Evolutionary conservation across 2,888 invertebrate genomes (phyloP).

Genomic region (Phaedon cochleariae): DNA sequence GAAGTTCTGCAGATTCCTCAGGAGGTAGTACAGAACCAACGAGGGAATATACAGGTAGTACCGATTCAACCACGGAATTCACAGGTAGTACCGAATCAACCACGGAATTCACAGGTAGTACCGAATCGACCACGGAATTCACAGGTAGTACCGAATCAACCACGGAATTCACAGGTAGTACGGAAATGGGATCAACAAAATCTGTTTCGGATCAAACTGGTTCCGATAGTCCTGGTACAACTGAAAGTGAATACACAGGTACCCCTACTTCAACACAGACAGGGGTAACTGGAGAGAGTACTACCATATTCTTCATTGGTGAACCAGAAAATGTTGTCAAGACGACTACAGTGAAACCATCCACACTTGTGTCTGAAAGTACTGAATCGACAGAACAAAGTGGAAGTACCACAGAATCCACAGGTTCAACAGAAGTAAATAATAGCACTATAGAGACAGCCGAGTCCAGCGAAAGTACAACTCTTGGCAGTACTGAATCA

Average conservation of each 20-base stretch:
- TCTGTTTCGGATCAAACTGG: conserved; percentile 3
- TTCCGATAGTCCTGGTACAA: background rate
- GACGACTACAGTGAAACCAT: too few relatives aligned
- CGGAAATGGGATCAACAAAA: conserved; percentile 23
- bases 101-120: too few relatives aligned
- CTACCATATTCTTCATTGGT: too few relatives aligned
- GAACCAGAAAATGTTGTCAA: too few relatives aligned
- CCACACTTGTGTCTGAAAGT: conserved; percentile 21
- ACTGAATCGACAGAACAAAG: conserved; percentile 36
- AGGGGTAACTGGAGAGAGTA: too few relatives aligned
- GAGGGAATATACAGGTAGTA: conserved; percentile 24
- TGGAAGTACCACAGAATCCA: conserved; percentile 41
- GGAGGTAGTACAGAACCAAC: background rate
- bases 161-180: conserved; percentile 25
- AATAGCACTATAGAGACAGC: conserved; percentile 37
- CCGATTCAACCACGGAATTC: too few relatives aligned
- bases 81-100: too few relatives aligned
- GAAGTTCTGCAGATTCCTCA: conserved; percentile 26
- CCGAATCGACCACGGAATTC: too few relatives aligned
- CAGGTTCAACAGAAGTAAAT: conserved; percentile 37
- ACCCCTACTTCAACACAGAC: too few relatives aligned
- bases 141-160: too few relatives aligned
- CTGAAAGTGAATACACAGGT: too few relatives aligned
- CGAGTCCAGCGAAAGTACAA: background rate
- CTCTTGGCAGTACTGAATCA: too few relatives aligned